Evolutionary conservation across 2,888 invertebrate species (phyloP), one percentile per base, ranked within the genome.

Genomic region (Spilarctia lutea): DNA sequence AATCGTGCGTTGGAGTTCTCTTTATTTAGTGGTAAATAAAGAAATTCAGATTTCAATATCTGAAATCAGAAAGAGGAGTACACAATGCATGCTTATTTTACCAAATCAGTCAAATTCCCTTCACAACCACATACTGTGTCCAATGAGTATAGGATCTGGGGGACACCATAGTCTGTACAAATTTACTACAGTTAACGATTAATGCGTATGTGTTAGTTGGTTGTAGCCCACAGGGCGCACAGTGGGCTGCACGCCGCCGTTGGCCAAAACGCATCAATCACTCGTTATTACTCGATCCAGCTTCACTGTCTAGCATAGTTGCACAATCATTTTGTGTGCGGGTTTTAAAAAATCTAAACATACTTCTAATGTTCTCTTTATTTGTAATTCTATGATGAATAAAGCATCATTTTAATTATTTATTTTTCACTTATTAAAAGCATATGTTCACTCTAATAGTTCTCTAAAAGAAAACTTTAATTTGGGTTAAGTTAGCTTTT

Each of bases 181-280:
- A 91, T 91, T 89, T 90, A 92, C 86, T 88, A 86, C 83, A 83
- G 76, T 84, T 81, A 82, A 73, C 63, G 68, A 66, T 27, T 52
- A 52, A 52, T 72, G 75, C 76, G 78, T 77, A 70, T 66, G 52
- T 67, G 60, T 30, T 52, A 63, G 33, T 27, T 16, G 67, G 60
- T 33, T n/a, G 48, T 42, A 16, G 35, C n/a, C n/a, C 67, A 60
- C 60, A 42, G 42, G 45, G 30, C 56, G 67, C 56, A 71, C 42
- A 11, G 68, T 16, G 24, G 42, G 42, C 18, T 18, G 52, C 48
- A 52, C 11, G 20, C 42, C 52, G 39, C 66, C 66, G 65, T 71
- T 75, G 73, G 74, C 78, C 80, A 74, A 74, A 56, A 60, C 80
- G 75, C 87, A 88, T 89, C 87, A 78, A 85, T 86, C 86, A 85